A percentile compares a stretch with the other conserved stretches of the same genome.
Evolutionary conservation across 23 tunicate genomes (phyloP).

Genomic region (Diplosoma virens): DNA sequence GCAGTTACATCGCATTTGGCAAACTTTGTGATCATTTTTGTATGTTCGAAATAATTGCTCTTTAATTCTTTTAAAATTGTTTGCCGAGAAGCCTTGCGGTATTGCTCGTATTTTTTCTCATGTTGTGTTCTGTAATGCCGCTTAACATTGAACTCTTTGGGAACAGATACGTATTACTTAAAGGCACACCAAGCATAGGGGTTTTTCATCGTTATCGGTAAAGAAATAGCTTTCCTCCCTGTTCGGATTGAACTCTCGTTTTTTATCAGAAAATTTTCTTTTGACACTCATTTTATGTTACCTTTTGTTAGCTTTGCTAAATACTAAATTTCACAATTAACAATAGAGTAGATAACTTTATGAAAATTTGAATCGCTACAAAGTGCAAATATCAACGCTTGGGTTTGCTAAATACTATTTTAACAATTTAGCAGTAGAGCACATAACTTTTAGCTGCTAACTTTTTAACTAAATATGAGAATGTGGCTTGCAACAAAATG

Average conservation of each 20-base stretch:
- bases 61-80: slow-evolving; percentile 17
- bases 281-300: slow-evolving; percentile 13
- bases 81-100: slow-evolving; percentile 19
- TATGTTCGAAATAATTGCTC: neutral
- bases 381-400: neutral
- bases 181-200: slow-evolving; percentile 8
- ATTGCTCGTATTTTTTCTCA: slow-evolving; percentile 15
- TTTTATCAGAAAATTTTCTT: slow-evolving; percentile 17
- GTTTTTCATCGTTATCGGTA: slow-evolving; percentile 11
- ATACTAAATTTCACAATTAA: neutral
- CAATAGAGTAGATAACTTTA: neutral
- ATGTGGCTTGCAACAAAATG: neutral
- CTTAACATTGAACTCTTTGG: slow-evolving; percentile 23
- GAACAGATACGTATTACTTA: neutral
- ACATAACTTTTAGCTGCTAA: slow-evolving; percentile 9
- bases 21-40: slow-evolving; percentile 3
- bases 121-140: slow-evolving; percentile 21
- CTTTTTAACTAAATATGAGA: neutral
- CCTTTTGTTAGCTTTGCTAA: neutral
- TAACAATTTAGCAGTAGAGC: neutral
- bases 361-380: too few species aligned
- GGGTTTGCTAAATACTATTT: neutral
- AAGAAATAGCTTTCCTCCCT: slow-evolving; percentile 15
- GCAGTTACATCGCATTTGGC: neutral
- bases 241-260: slow-evolving; percentile 2